Base-by-base conservation (phyloP, 2,113 vertebrate species). In the Entelurus aequoreus region DNA sequence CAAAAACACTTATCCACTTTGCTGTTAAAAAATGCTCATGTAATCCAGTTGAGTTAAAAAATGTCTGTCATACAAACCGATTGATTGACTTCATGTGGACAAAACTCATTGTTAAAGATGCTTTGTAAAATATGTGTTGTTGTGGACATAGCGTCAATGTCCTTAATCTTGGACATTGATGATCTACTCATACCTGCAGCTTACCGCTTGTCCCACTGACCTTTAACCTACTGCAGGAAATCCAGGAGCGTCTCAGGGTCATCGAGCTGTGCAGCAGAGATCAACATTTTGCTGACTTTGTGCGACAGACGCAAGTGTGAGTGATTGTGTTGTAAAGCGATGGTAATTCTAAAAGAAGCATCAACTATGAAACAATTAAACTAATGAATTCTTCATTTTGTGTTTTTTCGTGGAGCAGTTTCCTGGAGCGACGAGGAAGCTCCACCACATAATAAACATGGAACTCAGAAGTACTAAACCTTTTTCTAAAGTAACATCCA, bases 291-390 rank as follows among this genome's bases (percentile, higher is more conserved):
- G 91, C 92, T 51, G 93, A 95, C 66, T 96, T 97, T 76, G 86
- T 95, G 66, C 90, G 88, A 79, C 92, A 94, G 71, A 93, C 94
- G 71, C 92, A 94, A 89, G 91, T 92, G 94, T 97, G 87, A 98
- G 94, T 91, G 16, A 21, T 44, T 44, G n/a, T 21, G 21, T 6
- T 8, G 11, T 11, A 36, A 48, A 38, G 15, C 6, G 6, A 1
- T 15, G 7, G 11, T 5, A 48, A 61, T 6, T 21, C 14, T 48
- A 14, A 52, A 15, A 19, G 16, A 52, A 52, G 6, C 40, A 7
- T 42, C 40, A 9, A 8, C 3, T 3, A 42, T 3, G 11, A 12
- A 46, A 46, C 9, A 42, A 42, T 9, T 7, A 7, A 8, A 28
- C 36, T 60, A 37, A 19, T 19, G 21, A 3, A 2, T 19, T 11